Evolutionary conservation across 2,113 vertebrate genomes (phyloP), one percentile per base, ranked within the genome.

Genomic region (Erinaceus europaeus): DNA sequence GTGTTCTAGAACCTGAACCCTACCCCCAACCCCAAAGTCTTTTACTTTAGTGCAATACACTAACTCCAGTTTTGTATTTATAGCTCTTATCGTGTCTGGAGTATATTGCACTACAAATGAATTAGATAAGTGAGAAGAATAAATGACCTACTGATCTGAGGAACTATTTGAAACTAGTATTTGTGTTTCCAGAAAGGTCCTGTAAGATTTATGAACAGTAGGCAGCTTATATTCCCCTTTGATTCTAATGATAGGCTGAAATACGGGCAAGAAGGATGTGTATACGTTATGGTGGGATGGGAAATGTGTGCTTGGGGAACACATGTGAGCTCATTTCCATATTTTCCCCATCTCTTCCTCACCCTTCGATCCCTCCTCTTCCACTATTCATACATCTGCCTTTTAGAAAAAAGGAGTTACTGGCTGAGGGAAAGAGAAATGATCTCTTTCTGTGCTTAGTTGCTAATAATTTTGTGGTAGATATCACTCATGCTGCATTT

Each of bases 391-490:
- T 71, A 20, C 20, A 40, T 6, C 10, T 74, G 25, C 34, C 6
- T 65, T 32, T 46, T 20, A 25, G 73, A 84, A 72, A 55, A 72
- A 25, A 50, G 4, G 2, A 11, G 9, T 15, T 15, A 53, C 12
- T 88, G 25, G 25, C 90, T 42, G 20, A 75, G n/a, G 38, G 12
- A 11, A 79, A 59, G 80, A 82, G 44, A 88, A 82, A 77, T 64
- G n/a, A 4, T 18, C 14, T 42, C 55, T 76, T 9, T 87, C 21
- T 88, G 14, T 77, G 67, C 27, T 86, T 62, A 78, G 40, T 61
- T 84, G 61, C 25, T 77, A 93, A 73, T 72, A 84, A 87, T 82
- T 89, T 89, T n/a, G 77, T 88, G 34, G 14, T 59, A 84, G 69
- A 87, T 50, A 74, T 84, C 74, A 87, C 42, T 92, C 64, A 78